Percentiles rank a stretch among this genome's conserved stretches.
Evolutionary conservation across 2,797 vertebrate species (phyloP).

Genomic region (Acipenser transmontanus): DNA sequence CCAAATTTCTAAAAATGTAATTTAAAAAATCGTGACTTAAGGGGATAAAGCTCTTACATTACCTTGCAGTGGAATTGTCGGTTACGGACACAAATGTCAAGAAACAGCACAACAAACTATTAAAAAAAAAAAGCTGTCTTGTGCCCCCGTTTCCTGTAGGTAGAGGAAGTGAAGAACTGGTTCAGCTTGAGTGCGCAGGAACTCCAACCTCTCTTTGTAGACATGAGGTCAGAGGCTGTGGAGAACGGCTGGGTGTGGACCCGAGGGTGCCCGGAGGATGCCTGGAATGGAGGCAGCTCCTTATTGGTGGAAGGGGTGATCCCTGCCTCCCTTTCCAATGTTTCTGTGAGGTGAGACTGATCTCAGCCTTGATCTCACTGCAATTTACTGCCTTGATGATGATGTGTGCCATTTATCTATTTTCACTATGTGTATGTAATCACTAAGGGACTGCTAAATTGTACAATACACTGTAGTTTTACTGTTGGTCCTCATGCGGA

Average conservation of each 20-base stretch:
- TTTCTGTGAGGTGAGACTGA: slow-evolving; percentile 63
- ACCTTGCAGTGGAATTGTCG: too few species aligned
- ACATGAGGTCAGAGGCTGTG: slow-evolving; percentile 20
- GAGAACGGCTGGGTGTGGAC: slow-evolving; percentile 57
- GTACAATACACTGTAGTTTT: background rate
- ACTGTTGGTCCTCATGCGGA: background rate
- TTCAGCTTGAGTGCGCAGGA: slow-evolving; percentile 79
- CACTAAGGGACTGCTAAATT: background rate
- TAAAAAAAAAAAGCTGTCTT: too few species aligned
- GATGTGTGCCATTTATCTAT: background rate
- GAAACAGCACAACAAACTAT: too few species aligned
- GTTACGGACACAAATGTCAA: too few species aligned
- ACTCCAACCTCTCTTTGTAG: slow-evolving; percentile 70
- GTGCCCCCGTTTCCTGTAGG: slow-evolving; percentile 41
- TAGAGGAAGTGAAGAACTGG: slow-evolving; percentile 64
- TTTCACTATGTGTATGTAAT: background rate
- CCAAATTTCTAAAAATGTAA: too few species aligned
- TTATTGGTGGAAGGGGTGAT: slow-evolving; percentile 73
- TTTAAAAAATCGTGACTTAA: too few species aligned
- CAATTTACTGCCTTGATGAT: too few species aligned
- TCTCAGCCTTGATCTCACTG: background rate
- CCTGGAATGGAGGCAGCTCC: slow-evolving; percentile 80
- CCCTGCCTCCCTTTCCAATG: slow-evolving; percentile 29
- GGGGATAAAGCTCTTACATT: too few species aligned
- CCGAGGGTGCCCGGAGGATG: slow-evolving; percentile 65